Percentiles rank a stretch among this genome's conserved stretches.
phyloP scores from a whole-genome alignment of 2,797 vertebrate species.

The Myotis findleyi region DNA sequence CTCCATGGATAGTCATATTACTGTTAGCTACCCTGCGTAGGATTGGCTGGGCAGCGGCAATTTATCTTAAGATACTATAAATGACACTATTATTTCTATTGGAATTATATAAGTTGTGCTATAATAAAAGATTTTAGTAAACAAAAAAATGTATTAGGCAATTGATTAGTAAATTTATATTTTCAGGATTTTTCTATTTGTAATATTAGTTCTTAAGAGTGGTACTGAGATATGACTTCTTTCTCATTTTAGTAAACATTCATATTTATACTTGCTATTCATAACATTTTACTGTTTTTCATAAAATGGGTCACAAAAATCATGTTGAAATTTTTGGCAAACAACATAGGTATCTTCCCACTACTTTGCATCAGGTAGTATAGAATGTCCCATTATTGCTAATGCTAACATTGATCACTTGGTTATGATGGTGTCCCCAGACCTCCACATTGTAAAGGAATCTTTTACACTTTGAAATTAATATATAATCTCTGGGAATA shows the following conservation, averaged over 20 bases:
- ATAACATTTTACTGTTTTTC: constrained; percentile 36
- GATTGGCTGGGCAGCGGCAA: neutral
- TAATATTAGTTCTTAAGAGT: constrained; percentile 31
- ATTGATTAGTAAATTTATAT: neutral
- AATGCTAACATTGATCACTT: neutral
- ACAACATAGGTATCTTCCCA: neutral
- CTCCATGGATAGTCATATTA: neutral
- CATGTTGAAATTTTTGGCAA: neutral
- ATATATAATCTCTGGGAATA: neutral
- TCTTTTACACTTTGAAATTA: neutral
- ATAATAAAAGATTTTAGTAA: neutral
- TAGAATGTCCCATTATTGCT: neutral
- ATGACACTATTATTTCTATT: neutral
- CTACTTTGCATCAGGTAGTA: neutral
- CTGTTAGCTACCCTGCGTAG: neutral
- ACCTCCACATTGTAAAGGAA: neutral
- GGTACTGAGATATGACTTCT: neutral
- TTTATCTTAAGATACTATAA: neutral
- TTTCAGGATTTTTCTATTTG: neutral
- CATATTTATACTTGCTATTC: neutral
- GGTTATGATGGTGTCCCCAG: neutral
- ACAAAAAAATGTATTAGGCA: neutral
- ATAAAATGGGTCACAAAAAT: neutral
- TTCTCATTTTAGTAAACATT: neutral
- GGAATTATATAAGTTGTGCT: neutral